Conservation (phyloP, 2,113 vertebrate species). For the Melospiza melodia region DNA sequence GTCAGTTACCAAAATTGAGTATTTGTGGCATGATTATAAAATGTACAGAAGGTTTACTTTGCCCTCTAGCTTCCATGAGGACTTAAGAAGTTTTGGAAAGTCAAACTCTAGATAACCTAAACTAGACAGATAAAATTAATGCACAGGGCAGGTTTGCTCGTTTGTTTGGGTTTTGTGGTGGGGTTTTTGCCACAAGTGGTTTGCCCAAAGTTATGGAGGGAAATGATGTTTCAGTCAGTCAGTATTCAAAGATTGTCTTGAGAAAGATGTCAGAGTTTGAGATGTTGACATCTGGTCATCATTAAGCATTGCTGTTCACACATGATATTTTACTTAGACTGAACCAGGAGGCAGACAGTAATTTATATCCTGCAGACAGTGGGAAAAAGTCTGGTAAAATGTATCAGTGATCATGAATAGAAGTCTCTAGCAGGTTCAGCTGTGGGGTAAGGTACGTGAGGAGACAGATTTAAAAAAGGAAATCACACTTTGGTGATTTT, state of each 20-base stretch:
- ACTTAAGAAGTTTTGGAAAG: neutral
- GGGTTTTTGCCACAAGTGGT: neutral
- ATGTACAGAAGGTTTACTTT: neutral
- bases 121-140: neutral
- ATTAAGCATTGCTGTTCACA: neutral
- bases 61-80: neutral
- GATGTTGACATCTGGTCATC: conserved; percentile 37
- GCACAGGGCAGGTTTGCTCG: neutral
- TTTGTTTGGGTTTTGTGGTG: neutral
- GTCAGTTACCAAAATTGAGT: neutral
- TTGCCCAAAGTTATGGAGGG: neutral
- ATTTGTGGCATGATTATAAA: neutral
- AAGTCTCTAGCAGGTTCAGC: neutral
- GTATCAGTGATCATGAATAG: neutral
- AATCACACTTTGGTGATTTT: conserved; percentile 29
- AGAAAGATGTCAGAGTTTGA: neutral
- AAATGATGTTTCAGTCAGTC: neutral
- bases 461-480: neutral
- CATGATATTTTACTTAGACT: conserved; percentile 21
- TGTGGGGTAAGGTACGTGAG: neutral
- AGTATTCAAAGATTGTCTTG: neutral
- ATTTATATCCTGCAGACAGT: conserved; percentile 12
- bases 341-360: neutral
- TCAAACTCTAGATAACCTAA: neutral
- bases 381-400: conserved; percentile 20